Evolutionary conservation across 2,113 vertebrate species (phyloP).

Genomic region (Bos javanicus): DNA sequence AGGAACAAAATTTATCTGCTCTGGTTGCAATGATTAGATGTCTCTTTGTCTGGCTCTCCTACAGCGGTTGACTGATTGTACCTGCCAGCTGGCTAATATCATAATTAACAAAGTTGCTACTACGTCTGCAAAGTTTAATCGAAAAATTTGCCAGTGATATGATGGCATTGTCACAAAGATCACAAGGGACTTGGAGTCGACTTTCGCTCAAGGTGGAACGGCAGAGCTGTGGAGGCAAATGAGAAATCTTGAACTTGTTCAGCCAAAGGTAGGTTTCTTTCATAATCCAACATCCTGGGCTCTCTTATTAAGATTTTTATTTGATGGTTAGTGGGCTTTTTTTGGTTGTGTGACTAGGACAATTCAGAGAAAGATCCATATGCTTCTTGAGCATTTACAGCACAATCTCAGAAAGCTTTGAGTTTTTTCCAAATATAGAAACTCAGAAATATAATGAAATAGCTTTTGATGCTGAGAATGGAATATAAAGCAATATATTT

Average conservation of each 20-base stretch:
- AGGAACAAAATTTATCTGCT: constrained; percentile 85
- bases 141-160: constrained; percentile 78
- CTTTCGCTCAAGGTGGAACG: constrained; percentile 75
- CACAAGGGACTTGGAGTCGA: constrained; percentile 73
- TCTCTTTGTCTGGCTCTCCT: constrained; percentile 85
- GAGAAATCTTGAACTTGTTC: constrained; percentile 62
- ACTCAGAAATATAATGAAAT: background rate
- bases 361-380: background rate
- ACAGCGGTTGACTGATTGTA: constrained; percentile 85
- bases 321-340: background rate
- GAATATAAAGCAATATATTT: background rate
- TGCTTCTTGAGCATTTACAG: constrained; percentile 31
- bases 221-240: constrained; percentile 70
- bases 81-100: constrained; percentile 84
- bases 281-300: constrained; percentile 2
- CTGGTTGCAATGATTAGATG: constrained; percentile 84
- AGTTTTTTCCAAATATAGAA: background rate
- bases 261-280: constrained; percentile 81
- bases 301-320: constrained; percentile 31
- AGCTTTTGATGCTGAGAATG: background rate
- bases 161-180: constrained; percentile 82
- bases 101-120: constrained; percentile 88
- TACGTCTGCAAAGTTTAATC: constrained; percentile 84
- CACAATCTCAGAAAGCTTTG: background rate
- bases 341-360: constrained; percentile 53